Percentiles rank a stretch among this genome's conserved stretches.
These are phyloP conservation scores for Heliconius ethilla DNA, from an alignment of 2,888 invertebrate genomes.

Conservation along the genomic window DNA sequence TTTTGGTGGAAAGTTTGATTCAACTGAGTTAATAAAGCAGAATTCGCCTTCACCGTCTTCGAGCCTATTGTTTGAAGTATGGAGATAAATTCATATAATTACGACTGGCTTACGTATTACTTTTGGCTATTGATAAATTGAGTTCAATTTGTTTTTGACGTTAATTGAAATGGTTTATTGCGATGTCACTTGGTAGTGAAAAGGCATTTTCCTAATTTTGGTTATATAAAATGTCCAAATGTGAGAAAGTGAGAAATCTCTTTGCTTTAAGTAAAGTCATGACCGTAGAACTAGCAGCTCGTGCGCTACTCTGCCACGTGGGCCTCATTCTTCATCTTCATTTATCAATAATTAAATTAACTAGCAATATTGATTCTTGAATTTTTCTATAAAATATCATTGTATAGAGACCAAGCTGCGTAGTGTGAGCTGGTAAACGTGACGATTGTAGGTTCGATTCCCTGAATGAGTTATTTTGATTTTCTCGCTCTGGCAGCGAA, in stretches of 20 bases:
- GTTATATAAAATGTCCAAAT: neutral
- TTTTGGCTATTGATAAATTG: slow-evolving; percentile 22
- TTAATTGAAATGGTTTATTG: neutral
- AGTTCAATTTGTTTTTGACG: slow-evolving; percentile 1
- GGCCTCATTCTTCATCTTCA: no score
- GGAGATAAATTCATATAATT: slow-evolving; percentile 36
- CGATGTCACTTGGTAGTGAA: neutral
- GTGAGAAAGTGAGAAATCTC: no score
- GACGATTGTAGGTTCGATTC: neutral
- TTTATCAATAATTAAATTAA: no score
- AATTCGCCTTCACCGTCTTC: slow-evolving; percentile 35
- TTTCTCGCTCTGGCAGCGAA: neutral
- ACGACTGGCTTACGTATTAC: slow-evolving; percentile 21
- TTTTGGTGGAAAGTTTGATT: slow-evolving; percentile 36
- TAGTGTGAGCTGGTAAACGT: neutral
- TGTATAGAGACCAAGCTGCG: no score
- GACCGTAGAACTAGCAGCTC: neutral
- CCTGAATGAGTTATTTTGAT: neutral
- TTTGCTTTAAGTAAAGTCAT: neutral
- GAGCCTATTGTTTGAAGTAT: slow-evolving; percentile 33
- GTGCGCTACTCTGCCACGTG: no score
- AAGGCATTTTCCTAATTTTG: neutral
- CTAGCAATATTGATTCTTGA: no score
- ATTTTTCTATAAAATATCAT: no score
- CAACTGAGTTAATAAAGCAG: slow-evolving; percentile 38